These are phyloP conservation scores for Cantharis rufa DNA, from an alignment of 2,888 invertebrate species.

Conservation along the genomic window DNA sequence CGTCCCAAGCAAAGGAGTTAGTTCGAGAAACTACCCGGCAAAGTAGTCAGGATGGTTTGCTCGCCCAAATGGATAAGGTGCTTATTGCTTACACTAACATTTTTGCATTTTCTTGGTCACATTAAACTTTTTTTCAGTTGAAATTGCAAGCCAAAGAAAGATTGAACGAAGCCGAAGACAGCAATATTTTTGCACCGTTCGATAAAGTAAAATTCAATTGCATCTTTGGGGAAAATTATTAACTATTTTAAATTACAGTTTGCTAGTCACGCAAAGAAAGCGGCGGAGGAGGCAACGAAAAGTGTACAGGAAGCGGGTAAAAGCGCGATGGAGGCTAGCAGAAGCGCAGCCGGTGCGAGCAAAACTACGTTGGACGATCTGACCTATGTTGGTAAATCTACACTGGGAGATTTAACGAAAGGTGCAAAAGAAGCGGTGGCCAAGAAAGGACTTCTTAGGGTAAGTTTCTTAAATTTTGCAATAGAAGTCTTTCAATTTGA, in stretches of 20 bases:
- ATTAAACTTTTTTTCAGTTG: slow-evolving; percentile 53
- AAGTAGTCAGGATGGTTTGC: slow-evolving; percentile 84
- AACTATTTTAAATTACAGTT: slow-evolving; percentile 59
- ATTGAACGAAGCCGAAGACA: slow-evolving; percentile 71
- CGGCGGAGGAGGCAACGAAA: slow-evolving; percentile 80
- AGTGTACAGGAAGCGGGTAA: slow-evolving; percentile 85
- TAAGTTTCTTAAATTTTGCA: slow-evolving; percentile 43
- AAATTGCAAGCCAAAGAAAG: slow-evolving; percentile 65
- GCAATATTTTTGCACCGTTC: slow-evolving; percentile 75
- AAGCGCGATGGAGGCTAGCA: slow-evolving; percentile 82
- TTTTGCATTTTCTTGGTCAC: not conserved
- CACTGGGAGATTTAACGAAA: slow-evolving; percentile 87
- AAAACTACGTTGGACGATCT: slow-evolving; percentile 87
- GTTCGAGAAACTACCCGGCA: slow-evolving; percentile 87
- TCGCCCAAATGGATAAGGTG: slow-evolving; percentile 91
- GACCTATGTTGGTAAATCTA: slow-evolving; percentile 87
- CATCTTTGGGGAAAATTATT: not conserved
- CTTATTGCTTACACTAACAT: slow-evolving; percentile 12
- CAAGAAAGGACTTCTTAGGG: slow-evolving; percentile 83
- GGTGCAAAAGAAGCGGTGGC: slow-evolving; percentile 87
- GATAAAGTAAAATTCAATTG: slow-evolving; percentile 68
- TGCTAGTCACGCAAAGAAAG: slow-evolving; percentile 86
- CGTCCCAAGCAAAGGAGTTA: slow-evolving; percentile 85
- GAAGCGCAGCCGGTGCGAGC: slow-evolving; percentile 85
- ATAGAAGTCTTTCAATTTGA: not conserved